These are phyloP conservation scores for Rhinella marina DNA, from an alignment of 2,797 vertebrate genomes.

Conservation along the genomic window DNA sequence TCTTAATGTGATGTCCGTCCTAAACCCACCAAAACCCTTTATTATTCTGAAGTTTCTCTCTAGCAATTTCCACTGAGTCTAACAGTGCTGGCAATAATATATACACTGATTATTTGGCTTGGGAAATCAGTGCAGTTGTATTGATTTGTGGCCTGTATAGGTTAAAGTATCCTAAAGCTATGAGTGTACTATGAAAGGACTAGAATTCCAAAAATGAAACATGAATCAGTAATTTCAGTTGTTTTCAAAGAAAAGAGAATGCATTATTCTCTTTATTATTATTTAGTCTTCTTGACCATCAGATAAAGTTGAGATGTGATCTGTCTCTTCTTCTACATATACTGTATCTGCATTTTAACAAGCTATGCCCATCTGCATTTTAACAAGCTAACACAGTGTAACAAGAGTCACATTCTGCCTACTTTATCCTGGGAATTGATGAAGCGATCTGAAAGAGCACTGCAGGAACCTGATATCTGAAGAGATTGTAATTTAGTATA, in stretches of 20 bases:
- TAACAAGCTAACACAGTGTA: conserved; percentile 50
- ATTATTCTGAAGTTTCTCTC: not conserved
- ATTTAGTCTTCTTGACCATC: not conserved
- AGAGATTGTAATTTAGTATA: conserved; percentile 62
- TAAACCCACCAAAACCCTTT: not conserved
- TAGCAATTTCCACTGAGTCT: not conserved
- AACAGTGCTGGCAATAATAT: not conserved
- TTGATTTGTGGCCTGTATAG: conserved; percentile 6
- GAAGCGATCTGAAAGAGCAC: conserved; percentile 50
- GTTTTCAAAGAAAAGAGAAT: not conserved
- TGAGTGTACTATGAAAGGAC: not conserved
- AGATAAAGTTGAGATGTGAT: not conserved
- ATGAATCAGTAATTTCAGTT: not conserved
- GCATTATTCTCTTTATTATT: not conserved
- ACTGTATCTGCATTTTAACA: conserved; percentile 52
- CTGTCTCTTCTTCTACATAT: not conserved
- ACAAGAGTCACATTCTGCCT: conserved; percentile 43
- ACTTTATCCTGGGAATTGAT: conserved; percentile 60
- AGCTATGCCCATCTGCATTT: conserved; percentile 52
- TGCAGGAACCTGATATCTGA: conserved; percentile 60
- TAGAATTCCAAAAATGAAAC: not conserved
- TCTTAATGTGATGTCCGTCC: not conserved
- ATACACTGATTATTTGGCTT: not conserved
- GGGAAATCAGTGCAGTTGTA: conserved; percentile 17
- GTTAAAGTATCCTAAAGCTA: conserved; percentile 3